These are phyloP conservation scores for Rhadinocentrus ornatus DNA, from an alignment of 2,797 vertebrate genomes.

Conservation along the genomic window DNA sequence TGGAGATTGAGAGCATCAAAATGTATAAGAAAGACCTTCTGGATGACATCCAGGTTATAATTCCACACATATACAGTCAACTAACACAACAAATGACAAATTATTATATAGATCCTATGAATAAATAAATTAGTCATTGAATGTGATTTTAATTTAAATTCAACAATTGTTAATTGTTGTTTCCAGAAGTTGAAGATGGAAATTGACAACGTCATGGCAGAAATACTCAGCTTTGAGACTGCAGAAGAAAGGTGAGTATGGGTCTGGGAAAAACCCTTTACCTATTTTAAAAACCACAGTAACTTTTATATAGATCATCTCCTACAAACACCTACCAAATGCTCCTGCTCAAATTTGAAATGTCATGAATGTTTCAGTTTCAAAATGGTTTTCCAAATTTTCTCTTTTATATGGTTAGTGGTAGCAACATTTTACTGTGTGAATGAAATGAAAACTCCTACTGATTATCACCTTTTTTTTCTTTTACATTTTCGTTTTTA, in stretches of 20 bases:
- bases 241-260: conserved; percentile 79
- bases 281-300: not conserved
- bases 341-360: not conserved
- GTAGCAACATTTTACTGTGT: not conserved
- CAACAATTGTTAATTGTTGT: not conserved
- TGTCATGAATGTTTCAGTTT: conserved; percentile 1
- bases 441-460: not conserved
- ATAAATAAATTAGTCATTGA: not conserved
- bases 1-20: conserved; percentile 81
- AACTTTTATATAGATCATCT: not conserved
- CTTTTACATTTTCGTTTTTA: no score
- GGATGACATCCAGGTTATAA: conserved; percentile 80
- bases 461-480: not conserved
- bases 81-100: not conserved
- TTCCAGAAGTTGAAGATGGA: conserved; percentile 80
- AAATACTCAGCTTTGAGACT: conserved; percentile 81
- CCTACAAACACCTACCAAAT: not conserved
- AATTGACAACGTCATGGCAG: conserved; percentile 81
- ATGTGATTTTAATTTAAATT: not conserved
- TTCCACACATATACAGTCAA: not conserved
- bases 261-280: not conserved
- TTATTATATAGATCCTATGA: not conserved
- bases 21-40: conserved; percentile 78
- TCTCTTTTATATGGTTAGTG: not conserved
- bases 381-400: not conserved